phyloP scores from a whole-genome alignment of 2,797 vertebrate species.

The Pampus argenteus region DNA sequence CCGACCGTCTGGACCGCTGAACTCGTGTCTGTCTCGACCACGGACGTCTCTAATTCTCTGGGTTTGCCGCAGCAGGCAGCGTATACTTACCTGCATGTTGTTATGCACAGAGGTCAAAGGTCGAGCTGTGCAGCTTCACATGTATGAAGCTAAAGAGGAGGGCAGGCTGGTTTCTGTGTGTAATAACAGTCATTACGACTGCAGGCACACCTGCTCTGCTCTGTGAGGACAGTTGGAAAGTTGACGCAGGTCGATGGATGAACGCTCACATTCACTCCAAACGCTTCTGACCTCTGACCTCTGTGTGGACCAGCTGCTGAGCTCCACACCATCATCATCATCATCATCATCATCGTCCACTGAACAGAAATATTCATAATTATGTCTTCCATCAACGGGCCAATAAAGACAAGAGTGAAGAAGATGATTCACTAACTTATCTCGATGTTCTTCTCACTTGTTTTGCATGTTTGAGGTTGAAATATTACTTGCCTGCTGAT shows the following conservation, averaged over 20 bases:
- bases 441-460: no score
- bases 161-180: constrained; percentile 44
- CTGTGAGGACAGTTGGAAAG: constrained; percentile 38
- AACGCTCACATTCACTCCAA: not conserved
- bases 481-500: no score
- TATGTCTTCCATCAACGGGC: no score
- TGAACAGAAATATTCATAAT: no score
- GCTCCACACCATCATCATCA: no score
- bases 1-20: constrained; percentile 49
- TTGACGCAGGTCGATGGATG: constrained; percentile 28
- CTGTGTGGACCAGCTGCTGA: no score
- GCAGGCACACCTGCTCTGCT: constrained; percentile 71
- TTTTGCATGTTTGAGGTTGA: no score
- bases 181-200: constrained; percentile 71
- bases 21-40: constrained; percentile 27
- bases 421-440: no score
- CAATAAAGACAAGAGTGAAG: no score
- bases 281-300: not conserved
- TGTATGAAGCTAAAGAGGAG: constrained; percentile 24
- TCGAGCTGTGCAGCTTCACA: constrained; percentile 20
- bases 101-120: constrained; percentile 49
- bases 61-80: constrained; percentile 10
- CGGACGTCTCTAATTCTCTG: constrained; percentile 39
- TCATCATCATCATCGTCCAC: no score
- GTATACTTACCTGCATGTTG: constrained; percentile 46